Evolutionary conservation across 2,797 vertebrate species (phyloP).

Genomic region (Phalanger gymnotis): DNA sequence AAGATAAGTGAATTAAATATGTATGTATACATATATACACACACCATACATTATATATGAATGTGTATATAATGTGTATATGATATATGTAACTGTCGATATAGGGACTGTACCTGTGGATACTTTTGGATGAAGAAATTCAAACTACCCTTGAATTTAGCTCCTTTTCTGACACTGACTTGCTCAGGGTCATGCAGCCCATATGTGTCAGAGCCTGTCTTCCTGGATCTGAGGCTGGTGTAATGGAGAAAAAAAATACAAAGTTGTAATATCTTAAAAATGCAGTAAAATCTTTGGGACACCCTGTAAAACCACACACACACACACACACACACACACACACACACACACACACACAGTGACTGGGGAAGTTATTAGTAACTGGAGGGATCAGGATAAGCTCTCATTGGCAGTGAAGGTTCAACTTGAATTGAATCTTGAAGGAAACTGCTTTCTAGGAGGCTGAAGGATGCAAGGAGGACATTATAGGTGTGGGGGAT

Average conservation of each 20-base stretch:
- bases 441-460: background rate
- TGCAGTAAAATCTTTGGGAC: background rate
- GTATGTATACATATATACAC: too few relatives aligned
- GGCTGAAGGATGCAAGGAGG: background rate
- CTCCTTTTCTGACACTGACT: background rate
- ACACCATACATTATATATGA: too few relatives aligned
- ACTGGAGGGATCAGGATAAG: background rate
- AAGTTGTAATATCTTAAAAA: background rate
- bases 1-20: background rate
- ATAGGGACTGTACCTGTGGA: background rate
- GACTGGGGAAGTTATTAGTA: background rate
- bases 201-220: background rate
- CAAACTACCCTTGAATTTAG: background rate
- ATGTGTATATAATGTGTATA: too few relatives aligned
- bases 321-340: background rate
- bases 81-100: too few relatives aligned
- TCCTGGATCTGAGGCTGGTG: background rate
- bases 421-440: background rate
- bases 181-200: background rate
- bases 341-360: background rate
- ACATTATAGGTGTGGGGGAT: background rate
- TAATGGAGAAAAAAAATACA: background rate
- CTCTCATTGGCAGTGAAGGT: background rate
- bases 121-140: background rate
- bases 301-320: background rate